Conservation (phyloP, 2,113 vertebrate genomes). For the Zosterops lateralis region DNA sequence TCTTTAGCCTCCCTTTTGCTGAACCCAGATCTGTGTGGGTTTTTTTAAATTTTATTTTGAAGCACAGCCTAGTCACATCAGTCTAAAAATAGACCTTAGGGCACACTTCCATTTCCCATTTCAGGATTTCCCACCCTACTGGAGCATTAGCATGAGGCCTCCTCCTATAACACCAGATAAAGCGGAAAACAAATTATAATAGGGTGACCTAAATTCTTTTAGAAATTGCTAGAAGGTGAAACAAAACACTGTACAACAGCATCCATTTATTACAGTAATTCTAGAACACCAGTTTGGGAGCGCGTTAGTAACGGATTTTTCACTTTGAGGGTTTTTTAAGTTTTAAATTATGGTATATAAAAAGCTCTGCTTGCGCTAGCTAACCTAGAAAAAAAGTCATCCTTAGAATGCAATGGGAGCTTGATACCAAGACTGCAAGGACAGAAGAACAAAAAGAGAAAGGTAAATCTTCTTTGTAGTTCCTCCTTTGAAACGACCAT, state of each 20-base stretch:
- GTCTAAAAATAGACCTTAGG: neutral
- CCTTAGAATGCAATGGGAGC: slow-evolving; percentile 2
- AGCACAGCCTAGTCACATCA: neutral
- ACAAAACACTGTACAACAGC: neutral
- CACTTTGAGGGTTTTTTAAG: neutral
- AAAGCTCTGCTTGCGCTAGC: neutral
- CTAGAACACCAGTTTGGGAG: neutral
- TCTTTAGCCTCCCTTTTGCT: neutral
- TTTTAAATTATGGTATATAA: slow-evolving; percentile 38
- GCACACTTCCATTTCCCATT: neutral
- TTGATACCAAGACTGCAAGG: slow-evolving; percentile 20
- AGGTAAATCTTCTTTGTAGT: slow-evolving; percentile 4
- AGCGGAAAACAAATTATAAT: slow-evolving; percentile 36
- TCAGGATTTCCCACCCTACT: slow-evolving; percentile 8
- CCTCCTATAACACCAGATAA: neutral
- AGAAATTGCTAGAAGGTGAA: slow-evolving; percentile 11
- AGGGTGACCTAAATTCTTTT: neutral
- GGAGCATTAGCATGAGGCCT: slow-evolving; percentile 10
- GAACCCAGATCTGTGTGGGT: neutral
- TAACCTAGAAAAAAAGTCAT: slow-evolving; percentile 6
- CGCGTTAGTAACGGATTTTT: neutral
- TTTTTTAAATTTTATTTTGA: neutral
- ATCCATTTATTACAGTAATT: neutral
- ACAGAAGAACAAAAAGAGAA: slow-evolving; percentile 9
- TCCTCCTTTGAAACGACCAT: slow-evolving; percentile 19